These are phyloP conservation scores for Oryzias curvinotus DNA, from an alignment of 2,113 vertebrate genomes.

Conservation along the genomic window DNA sequence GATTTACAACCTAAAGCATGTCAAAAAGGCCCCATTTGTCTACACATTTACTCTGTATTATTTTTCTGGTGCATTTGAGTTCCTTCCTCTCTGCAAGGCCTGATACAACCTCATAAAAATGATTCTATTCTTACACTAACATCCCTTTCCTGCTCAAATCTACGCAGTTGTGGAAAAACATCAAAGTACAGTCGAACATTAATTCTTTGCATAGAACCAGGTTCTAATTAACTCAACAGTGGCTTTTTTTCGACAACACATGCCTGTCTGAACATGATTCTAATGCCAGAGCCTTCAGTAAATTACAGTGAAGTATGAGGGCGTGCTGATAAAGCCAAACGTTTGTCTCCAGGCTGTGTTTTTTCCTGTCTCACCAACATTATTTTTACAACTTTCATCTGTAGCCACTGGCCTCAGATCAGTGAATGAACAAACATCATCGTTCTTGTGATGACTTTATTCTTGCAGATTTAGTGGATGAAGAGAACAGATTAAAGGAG, in stretches of 20 bases:
- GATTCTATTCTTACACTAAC: constrained; percentile 54
- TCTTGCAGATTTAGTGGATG: constrained; percentile 61
- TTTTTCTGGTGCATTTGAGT: constrained; percentile 45
- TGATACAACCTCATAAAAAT: constrained; percentile 64
- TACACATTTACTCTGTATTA: constrained; percentile 51
- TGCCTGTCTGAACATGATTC: constrained; percentile 70
- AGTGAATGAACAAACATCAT: constrained; percentile 25
- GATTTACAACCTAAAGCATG: constrained; percentile 25
- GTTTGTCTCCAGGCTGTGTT: constrained; percentile 63
- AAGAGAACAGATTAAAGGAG: constrained; percentile 72
- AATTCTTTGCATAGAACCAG: constrained; percentile 24
- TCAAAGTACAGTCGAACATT: constrained; percentile 19
- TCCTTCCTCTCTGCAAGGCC: constrained; percentile 68
- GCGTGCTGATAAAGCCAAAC: constrained; percentile 64
- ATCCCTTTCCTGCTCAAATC: constrained; percentile 66
- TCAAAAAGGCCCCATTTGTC: constrained; percentile 50
- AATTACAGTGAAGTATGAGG: constrained; percentile 68
- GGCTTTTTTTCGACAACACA: constrained; percentile 46
- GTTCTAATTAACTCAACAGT: constrained; percentile 60
- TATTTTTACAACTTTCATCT: constrained; percentile 54
- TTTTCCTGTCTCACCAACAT: constrained; percentile 58
- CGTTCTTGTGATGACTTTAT: constrained; percentile 38
- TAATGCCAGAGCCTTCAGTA: constrained; percentile 52
- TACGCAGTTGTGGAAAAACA: constrained; percentile 24
- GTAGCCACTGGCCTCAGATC: constrained; percentile 16